Evolutionary conservation across 2,113 vertebrate genomes (phyloP).

Genomic region (Columba livia): DNA sequence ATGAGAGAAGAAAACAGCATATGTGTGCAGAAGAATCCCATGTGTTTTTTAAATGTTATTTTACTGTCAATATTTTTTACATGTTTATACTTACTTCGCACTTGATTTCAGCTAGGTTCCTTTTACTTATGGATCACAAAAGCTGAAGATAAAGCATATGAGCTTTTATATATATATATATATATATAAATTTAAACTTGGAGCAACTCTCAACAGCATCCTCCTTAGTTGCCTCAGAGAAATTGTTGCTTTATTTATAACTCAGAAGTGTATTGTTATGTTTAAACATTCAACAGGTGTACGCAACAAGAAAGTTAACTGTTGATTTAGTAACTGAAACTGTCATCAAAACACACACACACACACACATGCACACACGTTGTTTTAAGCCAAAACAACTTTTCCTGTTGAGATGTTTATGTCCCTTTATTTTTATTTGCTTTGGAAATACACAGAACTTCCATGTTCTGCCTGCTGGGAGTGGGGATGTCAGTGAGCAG

Average conservation of each 20-base stretch:
- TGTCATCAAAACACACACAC: neutral
- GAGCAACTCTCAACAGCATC: neutral
- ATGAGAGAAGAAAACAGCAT: fast-evolving
- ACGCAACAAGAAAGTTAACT: conserved; percentile 2
- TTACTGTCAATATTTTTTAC: neutral
- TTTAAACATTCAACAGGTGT: conserved; percentile 32
- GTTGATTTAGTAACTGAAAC: conserved; percentile 11
- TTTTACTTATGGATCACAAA: neutral
- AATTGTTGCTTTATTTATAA: neutral
- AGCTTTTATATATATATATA: fast-evolving
- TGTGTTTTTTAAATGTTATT: neutral
- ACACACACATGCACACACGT: fast-evolving
- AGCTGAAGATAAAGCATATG: neutral
- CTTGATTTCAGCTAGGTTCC: neutral
- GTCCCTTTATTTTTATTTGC: neutral
- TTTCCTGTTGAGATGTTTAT: neutral
- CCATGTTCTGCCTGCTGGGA: neutral
- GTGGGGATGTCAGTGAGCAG: neutral
- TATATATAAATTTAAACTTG: neutral
- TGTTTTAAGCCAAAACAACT: neutral
- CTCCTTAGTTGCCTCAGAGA: neutral
- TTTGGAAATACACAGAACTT: neutral
- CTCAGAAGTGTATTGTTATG: neutral
- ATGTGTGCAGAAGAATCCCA: fast-evolving
- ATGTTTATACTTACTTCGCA: fast-evolving